phyloP scores from a whole-genome alignment of 2,797 vertebrate species.

The Hyperoplus immaculatus region DNA sequence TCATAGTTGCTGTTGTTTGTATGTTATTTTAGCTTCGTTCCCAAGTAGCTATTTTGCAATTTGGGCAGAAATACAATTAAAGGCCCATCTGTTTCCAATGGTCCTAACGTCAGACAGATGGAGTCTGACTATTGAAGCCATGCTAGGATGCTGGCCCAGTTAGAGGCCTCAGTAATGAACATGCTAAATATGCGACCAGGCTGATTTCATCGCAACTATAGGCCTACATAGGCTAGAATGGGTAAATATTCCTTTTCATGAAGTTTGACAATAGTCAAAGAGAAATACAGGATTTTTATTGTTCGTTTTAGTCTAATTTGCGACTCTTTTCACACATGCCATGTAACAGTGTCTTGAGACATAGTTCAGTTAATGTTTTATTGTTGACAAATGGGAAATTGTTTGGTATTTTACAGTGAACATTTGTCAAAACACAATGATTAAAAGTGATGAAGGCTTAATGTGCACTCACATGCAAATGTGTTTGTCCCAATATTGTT shows the following conservation, averaged over 20 bases:
- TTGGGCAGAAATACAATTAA: constrained; percentile 99
- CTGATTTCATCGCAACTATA: constrained; percentile 77
- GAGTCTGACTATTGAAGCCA: constrained; percentile 92
- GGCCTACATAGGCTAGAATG: constrained; percentile 56
- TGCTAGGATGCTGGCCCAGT: constrained; percentile 91
- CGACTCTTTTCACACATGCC: constrained; percentile 14
- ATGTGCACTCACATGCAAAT: neutral
- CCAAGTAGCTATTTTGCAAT: constrained; percentile 99
- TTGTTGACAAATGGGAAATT: constrained; percentile 37
- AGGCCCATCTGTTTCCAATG: constrained; percentile 98
- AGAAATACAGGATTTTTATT: constrained; percentile 26
- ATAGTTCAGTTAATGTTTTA: constrained; percentile 2
- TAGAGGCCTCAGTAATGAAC: constrained; percentile 81
- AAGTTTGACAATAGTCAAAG: constrained; percentile 56
- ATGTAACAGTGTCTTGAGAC: constrained; percentile 18
- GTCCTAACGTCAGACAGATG: constrained; percentile 94
- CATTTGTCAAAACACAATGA: constrained; percentile 20
- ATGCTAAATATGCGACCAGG: constrained; percentile 78
- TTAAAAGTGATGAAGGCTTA: constrained; percentile 19
- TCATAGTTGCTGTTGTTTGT: constrained; percentile 99
- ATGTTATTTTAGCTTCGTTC: constrained; percentile 99
- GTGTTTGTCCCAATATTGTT: constrained; percentile 5
- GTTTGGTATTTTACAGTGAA: constrained; percentile 2
- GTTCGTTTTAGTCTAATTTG: constrained; percentile 30
- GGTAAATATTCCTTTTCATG: constrained; percentile 75